These are phyloP conservation scores for Ridgeia piscesae DNA, from an alignment of 1,140 invertebrate genomes.

Conservation along the genomic window DNA sequence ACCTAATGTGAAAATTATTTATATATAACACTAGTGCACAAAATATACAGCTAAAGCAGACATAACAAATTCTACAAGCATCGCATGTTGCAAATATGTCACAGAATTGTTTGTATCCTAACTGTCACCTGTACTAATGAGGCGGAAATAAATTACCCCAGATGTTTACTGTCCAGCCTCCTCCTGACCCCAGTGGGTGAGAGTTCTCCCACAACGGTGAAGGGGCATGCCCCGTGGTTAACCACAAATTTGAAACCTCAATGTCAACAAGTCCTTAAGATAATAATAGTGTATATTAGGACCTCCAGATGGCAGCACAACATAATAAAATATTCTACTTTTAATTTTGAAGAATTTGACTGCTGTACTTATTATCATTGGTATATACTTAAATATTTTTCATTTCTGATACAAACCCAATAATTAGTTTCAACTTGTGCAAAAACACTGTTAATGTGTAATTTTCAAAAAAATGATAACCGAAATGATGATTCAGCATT, in stretches of 20 bases:
- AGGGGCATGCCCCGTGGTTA: background rate
- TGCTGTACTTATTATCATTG: background rate
- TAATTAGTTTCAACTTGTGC: background rate
- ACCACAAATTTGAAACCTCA: background rate
- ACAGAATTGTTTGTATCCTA: background rate
- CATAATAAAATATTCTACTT: background rate
- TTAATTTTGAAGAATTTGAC: background rate
- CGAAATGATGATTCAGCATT: no score
- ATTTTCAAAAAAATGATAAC: background rate
- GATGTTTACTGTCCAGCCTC: background rate
- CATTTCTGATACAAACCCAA: background rate
- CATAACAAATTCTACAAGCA: background rate
- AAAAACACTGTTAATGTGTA: background rate
- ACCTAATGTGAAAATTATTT: background rate
- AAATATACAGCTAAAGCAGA: background rate
- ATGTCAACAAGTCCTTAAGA: background rate
- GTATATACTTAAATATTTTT: background rate
- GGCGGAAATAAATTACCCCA: background rate
- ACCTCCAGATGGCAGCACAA: background rate
- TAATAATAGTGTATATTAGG: background rate
- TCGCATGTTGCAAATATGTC: background rate
- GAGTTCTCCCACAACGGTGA: background rate
- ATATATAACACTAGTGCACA: background rate
- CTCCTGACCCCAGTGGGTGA: background rate
- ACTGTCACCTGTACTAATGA: background rate